Base-by-base conservation (phyloP, 2,888 invertebrate species). In the Formica aserva region DNA sequence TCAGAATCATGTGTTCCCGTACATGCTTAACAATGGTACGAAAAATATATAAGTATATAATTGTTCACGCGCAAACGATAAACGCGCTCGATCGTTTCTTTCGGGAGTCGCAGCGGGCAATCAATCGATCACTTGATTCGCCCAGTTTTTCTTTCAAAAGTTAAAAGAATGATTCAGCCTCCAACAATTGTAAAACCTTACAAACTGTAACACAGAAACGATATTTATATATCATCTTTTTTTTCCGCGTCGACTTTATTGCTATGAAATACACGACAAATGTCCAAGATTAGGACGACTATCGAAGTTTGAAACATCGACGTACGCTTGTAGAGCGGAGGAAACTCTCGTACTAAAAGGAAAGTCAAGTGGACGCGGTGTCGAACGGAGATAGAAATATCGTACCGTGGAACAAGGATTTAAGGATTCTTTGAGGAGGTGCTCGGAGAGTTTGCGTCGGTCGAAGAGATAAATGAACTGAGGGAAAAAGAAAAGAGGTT, bases 11-110 rank as follows among this genome's bases (percentile, higher is more conserved):
- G 45, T 82, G 82, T 82, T 82, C 82, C 82, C 82, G 26, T 80
- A 15, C 63, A 63, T 80, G 74, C 55, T 72, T 72, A 78, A 72
- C 74, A 80, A 72, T 78, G 77, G 35, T 77, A 82, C 35, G 78
- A 82, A 82, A 82, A 82, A 82, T 82, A 82, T 82, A 76, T 77
- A 71, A 71, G 18, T 60, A 78, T 78, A 78, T 72, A 52, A 45
- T 78, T 72, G 72, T 45, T 35, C 74, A 32, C 78, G 57, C 74
- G 78, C 45, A 80, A 80, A 80, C 45, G 60, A 78, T 80, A 80
- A 80, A 72, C 13, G 45, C 45, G 74, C 78, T 80, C 78, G 45
- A 80, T 9, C 45, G 32, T 4, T 26, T 18, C 45, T 74, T 35
- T 55, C 45, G 22, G 35, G 29, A 71, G 60, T 41, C 32, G 74